These are phyloP conservation scores for Atractosteus spatula DNA, from an alignment of 2,113 vertebrate species.

Conservation along the genomic window DNA sequence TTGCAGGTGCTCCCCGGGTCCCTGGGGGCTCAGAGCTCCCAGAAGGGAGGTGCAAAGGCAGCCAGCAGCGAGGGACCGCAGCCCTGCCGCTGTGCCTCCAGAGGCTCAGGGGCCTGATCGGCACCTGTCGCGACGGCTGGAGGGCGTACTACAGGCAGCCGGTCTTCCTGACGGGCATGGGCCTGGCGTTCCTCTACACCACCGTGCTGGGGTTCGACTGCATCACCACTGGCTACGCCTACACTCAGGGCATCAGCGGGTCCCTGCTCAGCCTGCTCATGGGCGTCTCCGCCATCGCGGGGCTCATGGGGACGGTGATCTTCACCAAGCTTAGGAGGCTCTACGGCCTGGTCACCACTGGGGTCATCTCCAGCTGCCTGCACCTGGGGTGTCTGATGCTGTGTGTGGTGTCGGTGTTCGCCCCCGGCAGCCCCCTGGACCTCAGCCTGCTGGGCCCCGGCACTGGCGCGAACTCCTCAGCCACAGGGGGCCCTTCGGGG, in stretches of 20 bases:
- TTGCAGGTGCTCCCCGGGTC: conserved; percentile 29
- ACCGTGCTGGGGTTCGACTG: conserved; percentile 75
- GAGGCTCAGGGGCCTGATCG: conserved; percentile 50
- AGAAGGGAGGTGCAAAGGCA: conserved; percentile 44
- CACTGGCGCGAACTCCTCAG: conserved; percentile 49
- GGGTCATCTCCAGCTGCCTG: conserved; percentile 69
- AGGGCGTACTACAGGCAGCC: conserved; percentile 66
- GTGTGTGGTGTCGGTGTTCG: conserved; percentile 74
- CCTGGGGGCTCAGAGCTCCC: conserved; percentile 31
- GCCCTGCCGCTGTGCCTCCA: conserved; percentile 48
- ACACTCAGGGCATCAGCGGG: conserved; percentile 70
- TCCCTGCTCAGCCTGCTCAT: conserved; percentile 76
- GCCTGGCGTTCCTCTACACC: conserved; percentile 73
- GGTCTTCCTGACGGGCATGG: conserved; percentile 71
- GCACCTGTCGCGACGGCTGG: conserved; percentile 64
- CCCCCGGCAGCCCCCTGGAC: conserved; percentile 72
- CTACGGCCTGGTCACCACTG: conserved; percentile 67
- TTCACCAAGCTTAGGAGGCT: conserved; percentile 67
- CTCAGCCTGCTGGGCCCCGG: conserved; percentile 57
- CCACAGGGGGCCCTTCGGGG: conserved; percentile 46
- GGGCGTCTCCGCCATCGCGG: conserved; percentile 66
- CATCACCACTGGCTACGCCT: conserved; percentile 72
- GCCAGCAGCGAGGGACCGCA: conserved; percentile 38
- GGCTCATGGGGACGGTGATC: conserved; percentile 68
- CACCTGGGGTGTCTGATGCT: conserved; percentile 68